Conservation (phyloP, 2,888 invertebrate genomes). For the Petrolisthes cinctipes region DNA sequence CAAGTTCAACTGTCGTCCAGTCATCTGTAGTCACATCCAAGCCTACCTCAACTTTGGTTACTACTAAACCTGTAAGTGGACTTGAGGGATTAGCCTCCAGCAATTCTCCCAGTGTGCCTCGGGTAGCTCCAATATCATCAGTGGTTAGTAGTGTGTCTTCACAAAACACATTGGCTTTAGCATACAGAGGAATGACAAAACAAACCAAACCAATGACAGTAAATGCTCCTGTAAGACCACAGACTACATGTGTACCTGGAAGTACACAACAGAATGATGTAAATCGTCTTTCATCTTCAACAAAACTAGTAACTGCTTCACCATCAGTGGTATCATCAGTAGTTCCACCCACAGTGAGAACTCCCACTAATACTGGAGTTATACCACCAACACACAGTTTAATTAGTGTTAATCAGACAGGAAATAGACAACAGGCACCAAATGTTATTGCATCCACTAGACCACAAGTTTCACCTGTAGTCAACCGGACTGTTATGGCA, state of each 20-base stretch:
- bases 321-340: constrained; percentile 54
- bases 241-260: constrained; percentile 5
- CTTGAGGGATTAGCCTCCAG: constrained; percentile 26
- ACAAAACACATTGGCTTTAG: constrained; percentile 60
- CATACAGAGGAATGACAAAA: constrained; percentile 59
- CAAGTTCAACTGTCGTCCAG: constrained; percentile 15
- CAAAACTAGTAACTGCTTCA: constrained; percentile 43
- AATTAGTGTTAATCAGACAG: constrained; percentile 16
- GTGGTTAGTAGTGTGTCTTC: constrained; percentile 30
- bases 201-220: constrained; percentile 45
- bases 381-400: constrained; percentile 20
- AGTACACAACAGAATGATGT: constrained; percentile 20
- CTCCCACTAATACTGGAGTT: constrained; percentile 15
- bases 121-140: constrained; percentile 48
- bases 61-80: constrained; percentile 7
- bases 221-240: constrained; percentile 32
- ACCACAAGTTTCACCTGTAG: constrained; percentile 39
- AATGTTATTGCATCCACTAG: constrained; percentile 36
- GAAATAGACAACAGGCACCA: constrained; percentile 14
- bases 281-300: constrained; percentile 36
- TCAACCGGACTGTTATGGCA: constrained; percentile 34
- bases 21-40: constrained; percentile 6
- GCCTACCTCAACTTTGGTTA: constrained; percentile 17
- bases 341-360: constrained; percentile 35
- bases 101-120: constrained; percentile 43